These are phyloP conservation scores for Falco punctatus DNA, from an alignment of 2,113 vertebrate species.

Conservation along the genomic window DNA sequence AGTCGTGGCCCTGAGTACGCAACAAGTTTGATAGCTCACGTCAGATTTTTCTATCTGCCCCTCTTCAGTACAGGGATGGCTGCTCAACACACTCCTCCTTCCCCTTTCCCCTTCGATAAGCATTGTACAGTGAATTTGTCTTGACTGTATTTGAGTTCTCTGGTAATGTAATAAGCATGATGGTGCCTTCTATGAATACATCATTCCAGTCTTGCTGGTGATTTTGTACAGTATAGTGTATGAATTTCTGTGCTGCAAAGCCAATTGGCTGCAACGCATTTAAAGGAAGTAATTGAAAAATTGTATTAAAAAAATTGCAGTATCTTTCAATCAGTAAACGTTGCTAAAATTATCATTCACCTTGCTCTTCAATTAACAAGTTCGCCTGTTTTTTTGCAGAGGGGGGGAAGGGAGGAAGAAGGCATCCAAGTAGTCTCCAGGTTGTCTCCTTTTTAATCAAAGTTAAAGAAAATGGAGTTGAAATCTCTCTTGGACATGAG, in stretches of 20 bases:
- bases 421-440: conserved; percentile 35
- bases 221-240: conserved; percentile 84
- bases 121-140: conserved; percentile 90
- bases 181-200: conserved; percentile 94
- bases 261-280: conserved; percentile 81
- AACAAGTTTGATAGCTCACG: conserved; percentile 62
- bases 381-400: conserved; percentile 61
- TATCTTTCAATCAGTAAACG: conserved; percentile 85
- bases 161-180: conserved; percentile 90
- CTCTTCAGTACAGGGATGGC: conserved; percentile 78
- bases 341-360: conserved; percentile 74
- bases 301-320: conserved; percentile 83
- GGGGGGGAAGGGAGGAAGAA: conserved; percentile 68
- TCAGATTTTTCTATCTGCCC: conserved; percentile 78
- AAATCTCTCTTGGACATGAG: background rate
- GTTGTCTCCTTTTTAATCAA: conserved; percentile 47
- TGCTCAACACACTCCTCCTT: conserved; percentile 75
- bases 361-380: conserved; percentile 76
- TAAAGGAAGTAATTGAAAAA: conserved; percentile 72
- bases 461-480: background rate
- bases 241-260: conserved; percentile 81
- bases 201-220: conserved; percentile 91
- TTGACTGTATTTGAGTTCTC: conserved; percentile 87
- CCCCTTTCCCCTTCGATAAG: conserved; percentile 73
- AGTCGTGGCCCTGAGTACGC: conserved; percentile 67